Evolutionary conservation across 2,888 invertebrate species (phyloP).

Genomic region (Drepana falcataria): DNA sequence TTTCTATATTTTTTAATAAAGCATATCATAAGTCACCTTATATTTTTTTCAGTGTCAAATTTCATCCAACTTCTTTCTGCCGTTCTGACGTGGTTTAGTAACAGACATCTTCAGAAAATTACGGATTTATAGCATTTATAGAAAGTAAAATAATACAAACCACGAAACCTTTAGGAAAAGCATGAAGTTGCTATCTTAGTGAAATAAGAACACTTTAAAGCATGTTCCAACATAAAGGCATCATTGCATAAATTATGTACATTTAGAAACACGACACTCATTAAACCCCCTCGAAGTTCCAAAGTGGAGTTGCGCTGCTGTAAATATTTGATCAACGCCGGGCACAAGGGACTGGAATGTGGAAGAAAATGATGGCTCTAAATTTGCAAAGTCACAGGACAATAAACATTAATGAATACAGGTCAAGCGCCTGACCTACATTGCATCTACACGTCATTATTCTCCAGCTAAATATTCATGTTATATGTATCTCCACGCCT

Average conservation of each 20-base stretch:
- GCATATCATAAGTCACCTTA: no score
- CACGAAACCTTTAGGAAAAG: no score
- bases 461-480: conserved; percentile 18
- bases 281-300: conserved; percentile 4
- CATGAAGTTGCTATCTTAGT: no score
- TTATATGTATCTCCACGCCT: conserved; percentile 44
- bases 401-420: conserved; percentile 3
- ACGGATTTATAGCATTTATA: no score
- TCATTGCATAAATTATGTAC: not conserved
- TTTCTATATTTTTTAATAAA: no score
- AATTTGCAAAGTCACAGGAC: conserved; percentile 5
- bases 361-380: conserved; percentile 7
- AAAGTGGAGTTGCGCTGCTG: conserved; percentile 7
- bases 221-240: no score
- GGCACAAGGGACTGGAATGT: conserved; percentile 7
- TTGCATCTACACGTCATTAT: conserved; percentile 17
- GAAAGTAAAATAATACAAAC: no score
- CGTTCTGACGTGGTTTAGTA: no score
- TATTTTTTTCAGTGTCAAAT: no score
- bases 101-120: no score
- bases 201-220: no score
- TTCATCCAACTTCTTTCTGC: no score
- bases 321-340: conserved; percentile 14
- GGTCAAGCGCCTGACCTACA: conserved; percentile 33
- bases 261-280: not conserved